Evolutionary conservation across 2,888 invertebrate genomes (phyloP), one percentile per base, ranked within the genome.

Genomic region (Enoplolaimus lenunculus): DNA sequence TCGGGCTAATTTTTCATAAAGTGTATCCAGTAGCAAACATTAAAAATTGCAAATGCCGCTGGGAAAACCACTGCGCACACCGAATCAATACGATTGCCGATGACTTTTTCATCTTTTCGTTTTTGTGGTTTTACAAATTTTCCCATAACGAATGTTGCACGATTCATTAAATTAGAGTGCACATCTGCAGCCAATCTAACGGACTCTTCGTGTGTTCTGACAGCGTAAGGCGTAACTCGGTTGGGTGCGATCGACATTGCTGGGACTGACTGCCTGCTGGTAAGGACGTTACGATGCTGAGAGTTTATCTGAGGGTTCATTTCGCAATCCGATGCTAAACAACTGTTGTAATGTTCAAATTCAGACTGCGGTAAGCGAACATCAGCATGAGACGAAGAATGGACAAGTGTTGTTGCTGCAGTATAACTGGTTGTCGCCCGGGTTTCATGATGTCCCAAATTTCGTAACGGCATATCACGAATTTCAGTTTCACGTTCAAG

Each of bases 31-130:
- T 66, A 66, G 67, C 31, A 31, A 31, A 66, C n/a, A 31, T 66
- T 66, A n/a, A 66, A 66, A 13, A 66, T 34, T n/a, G 67, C 34
- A 31, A 66, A 66, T 31, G 34, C 31, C 3, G 34, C 67, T 13
- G 67, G 67, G n/a, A 66, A 66, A 3, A 34, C 67, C 2, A 66
- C 67, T 13, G 67, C 67, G 67, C 67, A 66, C 34, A 66, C 67
- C n/a, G 67, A 31, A 34, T 66, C 67, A n/a, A 66, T 66, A n/a
- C 34, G 30, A 31, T 66, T 66, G 30, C 67, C 67, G 7, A 66
- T 29, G 33, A 66, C 30, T 31, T 66, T 66, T 31, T 66, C 67
- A n/a, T 66, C 67, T 3, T n/a, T 21, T n/a, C 34, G 31, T 7
- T 31, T 21, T 3, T 31, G n/a, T 3, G 67, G 26, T 31, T 66